Percentiles rank a stretch among this genome's conserved stretches.
Evolutionary conservation across 2,888 invertebrate genomes (phyloP).

Genomic region (Teinopalpus imperialis): DNA sequence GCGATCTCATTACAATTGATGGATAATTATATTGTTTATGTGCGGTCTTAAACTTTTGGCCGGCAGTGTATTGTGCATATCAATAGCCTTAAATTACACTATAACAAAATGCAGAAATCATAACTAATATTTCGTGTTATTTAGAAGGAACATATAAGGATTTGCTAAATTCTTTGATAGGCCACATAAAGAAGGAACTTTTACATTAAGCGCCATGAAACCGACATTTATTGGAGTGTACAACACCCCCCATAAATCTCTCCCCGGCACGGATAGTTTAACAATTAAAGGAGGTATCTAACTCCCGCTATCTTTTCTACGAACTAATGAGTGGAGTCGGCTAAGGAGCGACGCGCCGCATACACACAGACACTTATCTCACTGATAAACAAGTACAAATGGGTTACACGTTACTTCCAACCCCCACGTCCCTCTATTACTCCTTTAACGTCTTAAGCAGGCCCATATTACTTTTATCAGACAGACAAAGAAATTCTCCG

Average conservation of each 20-base stretch:
- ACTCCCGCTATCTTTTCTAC: slow-evolving; percentile 59
- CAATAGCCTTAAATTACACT: too few species aligned
- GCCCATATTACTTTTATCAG: slow-evolving; percentile 63
- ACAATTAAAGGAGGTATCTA: slow-evolving; percentile 68
- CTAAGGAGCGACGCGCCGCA: slow-evolving; percentile 50
- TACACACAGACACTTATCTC: slow-evolving; percentile 66
- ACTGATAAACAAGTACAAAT: slow-evolving; percentile 77
- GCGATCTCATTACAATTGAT: too few species aligned
- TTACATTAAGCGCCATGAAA: slow-evolving; percentile 25
- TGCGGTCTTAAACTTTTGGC: too few species aligned
- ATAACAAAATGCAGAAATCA: too few species aligned
- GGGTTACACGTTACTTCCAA: slow-evolving; percentile 65
- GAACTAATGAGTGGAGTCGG: slow-evolving; percentile 69
- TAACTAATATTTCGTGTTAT: too few species aligned
- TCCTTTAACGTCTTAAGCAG: slow-evolving; percentile 66
- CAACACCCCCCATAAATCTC: slow-evolving; percentile 55
- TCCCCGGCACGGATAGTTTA: slow-evolving; percentile 53
- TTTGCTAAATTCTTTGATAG: too few species aligned
- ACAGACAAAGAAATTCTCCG: slow-evolving; percentile 48
- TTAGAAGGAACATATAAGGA: too few species aligned
- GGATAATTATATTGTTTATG: too few species aligned
- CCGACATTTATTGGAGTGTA: slow-evolving; percentile 37
- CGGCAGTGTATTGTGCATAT: too few species aligned
- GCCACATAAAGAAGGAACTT: too few species aligned
- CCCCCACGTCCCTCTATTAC: slow-evolving; percentile 60